Conservation (phyloP, 2,888 invertebrate genomes). For the Gastracanthus pulcherrimus region DNA sequence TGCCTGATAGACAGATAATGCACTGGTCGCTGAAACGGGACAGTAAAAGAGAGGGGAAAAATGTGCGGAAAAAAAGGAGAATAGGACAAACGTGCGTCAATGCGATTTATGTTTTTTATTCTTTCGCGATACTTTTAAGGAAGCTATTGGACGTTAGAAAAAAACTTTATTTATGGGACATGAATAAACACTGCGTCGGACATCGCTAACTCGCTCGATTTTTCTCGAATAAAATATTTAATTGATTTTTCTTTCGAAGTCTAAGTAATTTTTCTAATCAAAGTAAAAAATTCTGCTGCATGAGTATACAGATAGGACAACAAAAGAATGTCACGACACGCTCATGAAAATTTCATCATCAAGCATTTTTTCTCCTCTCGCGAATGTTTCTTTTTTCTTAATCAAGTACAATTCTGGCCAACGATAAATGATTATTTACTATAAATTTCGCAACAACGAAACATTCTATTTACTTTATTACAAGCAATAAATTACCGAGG, state of each 20-base stretch:
- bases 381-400: not conserved
- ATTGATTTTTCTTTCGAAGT: too few relatives aligned
- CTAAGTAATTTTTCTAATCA: too few relatives aligned
- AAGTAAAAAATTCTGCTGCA: too few relatives aligned
- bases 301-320: not conserved
- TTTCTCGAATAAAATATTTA: not conserved
- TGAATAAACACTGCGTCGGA: too few relatives aligned
- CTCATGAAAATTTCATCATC: constrained; percentile 21
- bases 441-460: constrained; percentile 30
- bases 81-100: not conserved
- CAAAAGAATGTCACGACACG: not conserved
- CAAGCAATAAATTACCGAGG: constrained; percentile 39
- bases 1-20: constrained; percentile 6
- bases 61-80: not conserved
- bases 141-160: not conserved
- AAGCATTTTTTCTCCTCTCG: not conserved
- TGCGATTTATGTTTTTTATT: not conserved
- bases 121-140: not conserved
- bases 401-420: too few relatives aligned
- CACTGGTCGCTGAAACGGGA: not conserved
- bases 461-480: constrained; percentile 42
- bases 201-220: too few relatives aligned
- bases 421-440: constrained; percentile 41
- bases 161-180: not conserved
- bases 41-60: not conserved